Percentiles rank a stretch among this genome's conserved stretches.
Evolutionary conservation across 1,140 invertebrate species (phyloP).

Genomic region (Drosophila suzukii): DNA sequence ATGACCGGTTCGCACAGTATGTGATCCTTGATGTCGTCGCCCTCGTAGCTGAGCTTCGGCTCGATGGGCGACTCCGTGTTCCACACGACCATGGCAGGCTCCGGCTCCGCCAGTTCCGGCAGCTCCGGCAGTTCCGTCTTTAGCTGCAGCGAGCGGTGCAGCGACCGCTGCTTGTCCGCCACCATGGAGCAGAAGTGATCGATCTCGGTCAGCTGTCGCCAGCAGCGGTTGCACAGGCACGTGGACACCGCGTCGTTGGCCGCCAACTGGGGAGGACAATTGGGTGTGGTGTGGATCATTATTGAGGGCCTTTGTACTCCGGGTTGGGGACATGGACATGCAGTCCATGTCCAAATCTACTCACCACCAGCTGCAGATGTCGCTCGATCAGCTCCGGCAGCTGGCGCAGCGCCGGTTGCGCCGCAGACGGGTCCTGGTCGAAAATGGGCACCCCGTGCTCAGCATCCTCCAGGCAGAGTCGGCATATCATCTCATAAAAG

Average conservation of each 20-base stretch:
- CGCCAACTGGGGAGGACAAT: constrained; percentile 2
- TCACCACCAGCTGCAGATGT: constrained; percentile 46
- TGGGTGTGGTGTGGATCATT: not conserved
- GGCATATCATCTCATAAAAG: constrained; percentile 49
- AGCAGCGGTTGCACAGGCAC: constrained; percentile 55
- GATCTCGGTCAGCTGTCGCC: constrained; percentile 54
- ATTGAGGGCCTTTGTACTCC: not conserved
- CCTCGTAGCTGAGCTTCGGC: constrained; percentile 46
- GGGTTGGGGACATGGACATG: not conserved
- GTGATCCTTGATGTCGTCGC: constrained; percentile 64
- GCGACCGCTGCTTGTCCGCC: constrained; percentile 53
- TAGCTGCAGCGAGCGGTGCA: constrained; percentile 44
- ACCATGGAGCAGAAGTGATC: constrained; percentile 66
- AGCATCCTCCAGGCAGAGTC: constrained; percentile 93
- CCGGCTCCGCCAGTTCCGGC: constrained; percentile 57
- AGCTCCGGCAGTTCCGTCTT: constrained; percentile 59
- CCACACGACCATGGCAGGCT: constrained; percentile 65
- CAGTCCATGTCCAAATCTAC: not conserved
- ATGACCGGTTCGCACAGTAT: constrained; percentile 72
- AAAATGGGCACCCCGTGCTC: constrained; percentile 89
- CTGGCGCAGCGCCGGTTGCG: constrained; percentile 13
- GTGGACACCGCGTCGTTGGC: constrained; percentile 56
- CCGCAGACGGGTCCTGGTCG: constrained; percentile 2
- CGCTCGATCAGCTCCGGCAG: constrained; percentile 35
- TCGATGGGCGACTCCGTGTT: constrained; percentile 61